Evolutionary conservation across 2,888 invertebrate genomes (phyloP), one percentile per base, ranked within the genome.

Genomic region (Gari tellinella): DNA sequence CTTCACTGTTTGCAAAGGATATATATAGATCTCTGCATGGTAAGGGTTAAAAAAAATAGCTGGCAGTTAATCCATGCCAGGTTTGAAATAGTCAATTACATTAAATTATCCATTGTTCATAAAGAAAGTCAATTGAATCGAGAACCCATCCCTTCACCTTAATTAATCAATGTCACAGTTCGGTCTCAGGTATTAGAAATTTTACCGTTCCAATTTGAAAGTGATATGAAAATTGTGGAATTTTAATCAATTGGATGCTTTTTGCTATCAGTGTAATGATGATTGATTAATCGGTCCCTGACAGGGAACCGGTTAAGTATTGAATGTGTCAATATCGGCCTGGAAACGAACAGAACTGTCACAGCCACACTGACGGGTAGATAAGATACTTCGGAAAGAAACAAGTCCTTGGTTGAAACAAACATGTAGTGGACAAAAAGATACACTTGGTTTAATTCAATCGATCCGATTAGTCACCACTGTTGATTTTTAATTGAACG

Each of bases 161-260:
- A 74, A 74, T 74, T 74, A 74, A 74, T 74, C 74, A 74, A 56
- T 65, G 74, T 69, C 74, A 65, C 63, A 17, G 43, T 10, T 43
- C 23, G n/a, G 25, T 56, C 41, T 56, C 41, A 46, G 53, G 15
- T 49, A 49, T 31, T 31, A 31, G 31, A 43, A 64, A 46, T 73
- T 72, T 68, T 68, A 68, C 60, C 37, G 26, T 66, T 63, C 53
- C 66, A 67, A 58, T 72, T 73, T 73, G 67, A 73, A 73, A 73
- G 58, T 66, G 73, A 73, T 73, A 73, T 67, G 67, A 73, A 73
- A 73, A 68, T 73, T 63, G 66, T 61, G 40, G 63, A 73, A 63
- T 66, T 72, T 66, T 57, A 62, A 72, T 70, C 64, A 70, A 70
- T 70, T 46, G 49, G 53, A 17, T 64, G 45, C 51, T 64, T 64